Percentiles rank a stretch among this genome's conserved stretches.
phyloP scores from a whole-genome alignment of 2,797 vertebrate species.

The Arremon aurantiirostris region DNA sequence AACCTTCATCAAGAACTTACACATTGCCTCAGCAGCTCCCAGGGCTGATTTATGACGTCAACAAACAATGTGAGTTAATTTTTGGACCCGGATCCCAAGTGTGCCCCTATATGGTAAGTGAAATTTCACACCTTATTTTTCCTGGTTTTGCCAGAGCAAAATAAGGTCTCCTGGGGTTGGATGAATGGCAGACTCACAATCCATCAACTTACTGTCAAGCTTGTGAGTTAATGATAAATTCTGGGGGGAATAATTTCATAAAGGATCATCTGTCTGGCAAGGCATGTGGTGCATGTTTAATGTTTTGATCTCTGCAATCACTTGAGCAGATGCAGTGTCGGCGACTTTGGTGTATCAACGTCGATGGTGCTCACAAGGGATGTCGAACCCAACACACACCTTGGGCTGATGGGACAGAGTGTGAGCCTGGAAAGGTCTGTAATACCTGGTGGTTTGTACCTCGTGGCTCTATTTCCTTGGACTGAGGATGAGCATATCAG shows the following conservation, averaged over 20 bases:
- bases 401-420: conserved; percentile 97
- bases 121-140: conserved; percentile 20
- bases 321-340: conserved; percentile 89
- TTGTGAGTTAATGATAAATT: not conserved
- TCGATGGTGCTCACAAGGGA: conserved; percentile 89
- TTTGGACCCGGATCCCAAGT: conserved; percentile 96
- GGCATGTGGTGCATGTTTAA: not conserved
- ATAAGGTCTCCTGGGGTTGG: not conserved
- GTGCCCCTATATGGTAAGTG: conserved; percentile 98
- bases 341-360: conserved; percentile 94
- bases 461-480: not conserved
- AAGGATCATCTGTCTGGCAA: not conserved
- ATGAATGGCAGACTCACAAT: not conserved
- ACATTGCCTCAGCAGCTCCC: conserved; percentile 90
- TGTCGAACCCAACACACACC: conserved; percentile 98
- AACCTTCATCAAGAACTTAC: conserved; percentile 91
- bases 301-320: conserved; percentile 19
- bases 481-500: not conserved
- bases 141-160: not conserved
- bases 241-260: not conserved
- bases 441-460: not conserved
- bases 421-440: conserved; percentile 91
- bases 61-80: conserved; percentile 99
- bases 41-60: conserved; percentile 91
- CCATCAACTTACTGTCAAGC: not conserved